phyloP scores from a whole-genome alignment of 2,113 vertebrate genomes.

The Sinocyclocheilus anshuiensis region DNA sequence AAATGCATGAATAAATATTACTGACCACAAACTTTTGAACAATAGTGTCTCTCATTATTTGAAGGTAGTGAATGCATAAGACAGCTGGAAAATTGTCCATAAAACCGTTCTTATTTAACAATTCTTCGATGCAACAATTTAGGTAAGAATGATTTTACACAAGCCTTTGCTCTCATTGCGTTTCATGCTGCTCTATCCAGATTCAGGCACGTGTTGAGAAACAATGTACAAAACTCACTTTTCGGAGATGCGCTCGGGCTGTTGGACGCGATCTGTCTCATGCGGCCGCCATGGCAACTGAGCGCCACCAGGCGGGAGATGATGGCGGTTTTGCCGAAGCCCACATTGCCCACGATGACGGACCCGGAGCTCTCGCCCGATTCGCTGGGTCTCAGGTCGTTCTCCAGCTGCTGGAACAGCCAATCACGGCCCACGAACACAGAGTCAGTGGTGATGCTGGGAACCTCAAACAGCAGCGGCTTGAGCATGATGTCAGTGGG shows the following conservation, averaged over 20 bases:
- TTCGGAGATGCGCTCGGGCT: conserved; percentile 84
- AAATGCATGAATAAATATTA: neutral
- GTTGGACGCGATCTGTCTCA: conserved; percentile 97
- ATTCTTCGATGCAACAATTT: neutral
- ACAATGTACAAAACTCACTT: conserved; percentile 72
- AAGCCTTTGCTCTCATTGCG: neutral
- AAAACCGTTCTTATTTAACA: neutral
- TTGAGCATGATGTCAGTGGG: conserved; percentile 87
- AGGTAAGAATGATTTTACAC: neutral
- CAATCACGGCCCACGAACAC: conserved; percentile 96
- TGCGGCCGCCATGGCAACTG: conserved; percentile 95
- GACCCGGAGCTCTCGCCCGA: conserved; percentile 80
- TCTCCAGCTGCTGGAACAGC: conserved; percentile 90
- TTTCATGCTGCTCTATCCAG: neutral
- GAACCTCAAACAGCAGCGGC: conserved; percentile 84
- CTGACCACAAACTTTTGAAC: neutral
- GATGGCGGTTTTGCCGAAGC: conserved; percentile 94
- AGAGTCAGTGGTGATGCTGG: conserved; percentile 96
- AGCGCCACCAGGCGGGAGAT: conserved; percentile 94
- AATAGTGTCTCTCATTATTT: neutral
- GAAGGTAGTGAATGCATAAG: neutral
- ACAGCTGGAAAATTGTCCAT: neutral
- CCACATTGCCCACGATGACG: conserved; percentile 87
- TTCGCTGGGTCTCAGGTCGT: conserved; percentile 76
- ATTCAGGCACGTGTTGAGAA: neutral